Evolutionary conservation across 2,113 vertebrate species (phyloP), one percentile per base, ranked within the genome.

Genomic region (Chrysemys picta): DNA sequence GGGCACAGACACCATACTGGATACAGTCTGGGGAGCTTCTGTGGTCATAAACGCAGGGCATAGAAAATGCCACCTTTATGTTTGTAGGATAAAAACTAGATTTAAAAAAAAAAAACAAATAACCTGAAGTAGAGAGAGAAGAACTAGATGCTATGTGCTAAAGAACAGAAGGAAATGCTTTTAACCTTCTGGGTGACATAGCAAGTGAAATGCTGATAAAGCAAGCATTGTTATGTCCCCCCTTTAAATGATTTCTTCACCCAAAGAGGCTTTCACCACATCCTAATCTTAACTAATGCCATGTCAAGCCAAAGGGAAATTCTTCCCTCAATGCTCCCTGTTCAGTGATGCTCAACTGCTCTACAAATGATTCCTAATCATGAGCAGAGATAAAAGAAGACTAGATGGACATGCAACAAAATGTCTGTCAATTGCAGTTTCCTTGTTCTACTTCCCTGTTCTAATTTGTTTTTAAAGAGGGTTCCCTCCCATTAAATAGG

Each of bases 361-460:
- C 52, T 45, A 25, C 29, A 50, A 13, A 31, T 13, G 42, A 14
- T 47, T 83, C 82, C 45, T 65, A 31, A 65, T 56, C 42, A 31
- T 65, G 82, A 56, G 11, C 10, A 5, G 45, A 42, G 54, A 45
- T 82, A 16, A 45, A 45, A 59, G 5, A 27, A 59, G 14, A 57
- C 16, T 42, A 8, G 56, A 45, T 59, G 45, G 45, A 21, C 38
- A 31, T 53, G 11, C 8, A 42, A 84, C 42, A 84, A 62, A 19
- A 47, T 35, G 17, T 93, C 57, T 57, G 92, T 93, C 21, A 81
- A 87, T 91, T 49, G 1, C 3, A 49, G 56, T 93, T 95, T 93
- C 42, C 78, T 62, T 59, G 54, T 1, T 42, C 19, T 86, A 50
- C 25, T 81, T 24, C 13, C 42, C 1, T 22, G 4, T 57, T 93